A percentile compares a stretch with the other conserved stretches of the same genome.
Conservation (phyloP, 2,797 vertebrate species). For the Coccyzus lansbergi region DNA sequence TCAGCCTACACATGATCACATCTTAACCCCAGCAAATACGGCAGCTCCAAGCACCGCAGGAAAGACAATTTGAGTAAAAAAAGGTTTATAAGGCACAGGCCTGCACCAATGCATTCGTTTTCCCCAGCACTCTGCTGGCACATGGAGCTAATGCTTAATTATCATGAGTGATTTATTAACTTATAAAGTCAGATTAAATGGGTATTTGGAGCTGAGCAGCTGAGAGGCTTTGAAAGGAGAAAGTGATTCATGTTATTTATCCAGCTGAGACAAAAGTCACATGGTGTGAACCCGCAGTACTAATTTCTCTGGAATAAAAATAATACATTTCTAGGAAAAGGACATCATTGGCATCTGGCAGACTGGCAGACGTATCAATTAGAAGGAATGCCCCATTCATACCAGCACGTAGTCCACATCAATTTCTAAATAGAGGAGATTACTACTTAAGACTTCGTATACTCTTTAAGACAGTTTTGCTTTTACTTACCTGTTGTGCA, state of each 20-base stretch:
- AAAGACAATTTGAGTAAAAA: not conserved
- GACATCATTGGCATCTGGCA: not conserved
- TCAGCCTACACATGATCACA: not conserved
- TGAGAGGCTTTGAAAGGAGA: constrained; percentile 49
- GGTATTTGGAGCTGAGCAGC: constrained; percentile 39
- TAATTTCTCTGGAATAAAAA: constrained; percentile 22
- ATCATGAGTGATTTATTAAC: constrained; percentile 67
- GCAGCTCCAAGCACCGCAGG: not conserved
- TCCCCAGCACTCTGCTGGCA: not conserved
- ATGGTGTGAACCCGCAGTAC: not conserved
- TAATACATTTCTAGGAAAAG: constrained; percentile 5
- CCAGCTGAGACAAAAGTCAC: constrained; percentile 59
- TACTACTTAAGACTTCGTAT: not conserved
- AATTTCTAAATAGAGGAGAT: not conserved
- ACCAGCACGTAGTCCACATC: not conserved
- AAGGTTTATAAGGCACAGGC: not conserved
- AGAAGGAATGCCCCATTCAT: not conserved
- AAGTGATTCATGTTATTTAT: constrained; percentile 56
- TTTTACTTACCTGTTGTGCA: accelerated
- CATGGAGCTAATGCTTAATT: constrained; percentile 46
- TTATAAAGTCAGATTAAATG: constrained; percentile 67
- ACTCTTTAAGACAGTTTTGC: not conserved
- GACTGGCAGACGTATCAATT: not conserved
- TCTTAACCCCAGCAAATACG: not conserved
- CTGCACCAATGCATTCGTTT: not conserved